A percentile compares a stretch with the other conserved stretches of the same genome.
Conservation (phyloP, 37 sponge, comb jelly and placozoan genomes). For the Lycopodina hypogea region DNA sequence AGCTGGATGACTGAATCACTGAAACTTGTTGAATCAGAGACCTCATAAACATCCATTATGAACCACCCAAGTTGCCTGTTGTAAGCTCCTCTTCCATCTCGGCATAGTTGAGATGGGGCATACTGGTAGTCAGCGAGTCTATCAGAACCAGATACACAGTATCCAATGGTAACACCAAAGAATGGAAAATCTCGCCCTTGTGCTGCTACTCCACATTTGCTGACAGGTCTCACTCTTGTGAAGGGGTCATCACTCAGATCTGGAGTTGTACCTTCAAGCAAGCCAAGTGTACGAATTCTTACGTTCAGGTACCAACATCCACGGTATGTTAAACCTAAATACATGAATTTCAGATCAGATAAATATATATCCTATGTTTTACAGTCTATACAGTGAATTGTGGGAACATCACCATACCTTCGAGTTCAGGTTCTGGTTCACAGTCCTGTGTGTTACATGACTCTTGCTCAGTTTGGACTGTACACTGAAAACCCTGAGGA, state of each 20-base stretch:
- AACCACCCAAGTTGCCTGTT: background rate
- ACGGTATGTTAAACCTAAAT: background rate
- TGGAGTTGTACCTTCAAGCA: constrained; percentile 36
- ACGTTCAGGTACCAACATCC: constrained; percentile 1
- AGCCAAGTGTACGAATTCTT: background rate
- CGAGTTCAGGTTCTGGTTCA: constrained; percentile 39
- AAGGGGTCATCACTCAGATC: constrained; percentile 48
- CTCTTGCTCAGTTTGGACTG: constrained; percentile 23
- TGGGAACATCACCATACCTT: constrained; percentile 51
- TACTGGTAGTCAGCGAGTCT: constrained; percentile 22
- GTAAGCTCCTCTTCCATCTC: constrained; percentile 43
- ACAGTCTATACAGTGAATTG: too few relatives aligned
- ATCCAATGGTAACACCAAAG: constrained; percentile 43
- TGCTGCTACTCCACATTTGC: constrained; percentile 55
- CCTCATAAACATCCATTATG: constrained; percentile 47
- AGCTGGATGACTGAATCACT: background rate
- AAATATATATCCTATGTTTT: too few relatives aligned
- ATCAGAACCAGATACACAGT: constrained; percentile 61
- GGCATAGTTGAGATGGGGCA: background rate
- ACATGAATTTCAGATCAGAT: too few relatives aligned
- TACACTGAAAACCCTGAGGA: too few relatives aligned
- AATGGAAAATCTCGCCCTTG: constrained; percentile 13
- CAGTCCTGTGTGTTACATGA: constrained; percentile 55
- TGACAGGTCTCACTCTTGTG: constrained; percentile 26
- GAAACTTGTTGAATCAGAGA: background rate